phyloP scores from a whole-genome alignment of 1,140 invertebrate genomes.

The Kradibia gibbosae region DNA sequence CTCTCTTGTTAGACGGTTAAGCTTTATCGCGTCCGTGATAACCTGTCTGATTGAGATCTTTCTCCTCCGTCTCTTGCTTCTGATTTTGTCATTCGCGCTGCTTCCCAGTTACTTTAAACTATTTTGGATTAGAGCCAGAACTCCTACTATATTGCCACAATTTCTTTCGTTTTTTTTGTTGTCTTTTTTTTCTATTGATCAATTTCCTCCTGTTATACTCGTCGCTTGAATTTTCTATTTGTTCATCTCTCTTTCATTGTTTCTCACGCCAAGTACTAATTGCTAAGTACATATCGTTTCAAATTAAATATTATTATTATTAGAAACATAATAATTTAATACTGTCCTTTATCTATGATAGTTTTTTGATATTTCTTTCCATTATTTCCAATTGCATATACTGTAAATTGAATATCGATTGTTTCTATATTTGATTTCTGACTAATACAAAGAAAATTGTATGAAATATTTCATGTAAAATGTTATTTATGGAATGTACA shows the following conservation, averaged over 20 bases:
- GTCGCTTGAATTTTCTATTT: constrained; percentile 6
- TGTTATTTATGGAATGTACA: no score
- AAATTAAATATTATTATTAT: constrained; percentile 24
- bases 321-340: constrained; percentile 13
- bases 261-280: constrained; percentile 42
- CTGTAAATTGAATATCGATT: background rate
- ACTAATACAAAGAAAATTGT: background rate
- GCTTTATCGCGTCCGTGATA: constrained; percentile 67
- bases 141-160: constrained; percentile 41
- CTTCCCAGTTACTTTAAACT: constrained; percentile 56
- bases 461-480: background rate
- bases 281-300: background rate
- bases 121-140: constrained; percentile 67
- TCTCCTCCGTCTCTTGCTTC: constrained; percentile 17
- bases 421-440: background rate
- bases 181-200: constrained; percentile 4
- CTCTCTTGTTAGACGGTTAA: constrained; percentile 63
- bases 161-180: constrained; percentile 31
- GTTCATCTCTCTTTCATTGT: background rate
- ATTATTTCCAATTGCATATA: background rate
- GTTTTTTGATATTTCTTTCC: background rate
- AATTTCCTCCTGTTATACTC: background rate
- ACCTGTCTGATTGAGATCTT: constrained; percentile 50
- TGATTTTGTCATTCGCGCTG: background rate
- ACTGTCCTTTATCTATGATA: background rate